phyloP scores from a whole-genome alignment of 2,113 vertebrate species.

The Baryphthengus martii region DNA sequence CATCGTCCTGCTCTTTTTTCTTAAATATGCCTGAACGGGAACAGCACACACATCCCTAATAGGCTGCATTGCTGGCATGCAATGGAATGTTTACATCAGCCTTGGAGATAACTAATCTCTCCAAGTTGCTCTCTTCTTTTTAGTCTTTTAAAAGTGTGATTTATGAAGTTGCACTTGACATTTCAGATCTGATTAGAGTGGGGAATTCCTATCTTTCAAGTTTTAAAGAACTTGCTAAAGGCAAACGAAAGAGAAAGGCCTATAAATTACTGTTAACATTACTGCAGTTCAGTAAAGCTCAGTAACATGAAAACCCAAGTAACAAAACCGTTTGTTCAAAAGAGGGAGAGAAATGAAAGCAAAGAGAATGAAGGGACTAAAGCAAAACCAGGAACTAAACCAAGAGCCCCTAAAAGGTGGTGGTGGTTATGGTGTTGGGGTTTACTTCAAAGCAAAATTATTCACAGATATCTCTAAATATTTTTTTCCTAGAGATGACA shows the following conservation, averaged over 20 bases:
- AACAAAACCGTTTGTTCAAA: neutral
- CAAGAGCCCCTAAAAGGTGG: rapidly evolving
- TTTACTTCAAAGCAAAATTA: neutral
- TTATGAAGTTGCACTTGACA: neutral
- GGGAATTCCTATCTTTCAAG: neutral
- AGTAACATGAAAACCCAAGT: neutral
- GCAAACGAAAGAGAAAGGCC: neutral
- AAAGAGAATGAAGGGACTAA: neutral
- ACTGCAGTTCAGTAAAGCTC: neutral
- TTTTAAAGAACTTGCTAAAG: neutral
- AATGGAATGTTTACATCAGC: too few relatives aligned
- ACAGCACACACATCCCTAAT: neutral
- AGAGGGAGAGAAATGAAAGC: neutral
- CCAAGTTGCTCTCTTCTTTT: neutral
- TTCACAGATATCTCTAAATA: too few relatives aligned
- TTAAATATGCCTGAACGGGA: neutral
- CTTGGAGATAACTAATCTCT: neutral
- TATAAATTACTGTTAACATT: neutral
- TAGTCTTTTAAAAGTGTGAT: neutral
- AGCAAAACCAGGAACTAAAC: neutral
- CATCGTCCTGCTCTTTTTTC: neutral
- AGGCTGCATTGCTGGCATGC: neutral
- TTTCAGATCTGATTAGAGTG: neutral
- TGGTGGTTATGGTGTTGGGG: too few relatives aligned
- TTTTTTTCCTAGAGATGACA: neutral